These are phyloP conservation scores for Crax fasciolata DNA, from an alignment of 2,797 vertebrate genomes.

Conservation along the genomic window DNA sequence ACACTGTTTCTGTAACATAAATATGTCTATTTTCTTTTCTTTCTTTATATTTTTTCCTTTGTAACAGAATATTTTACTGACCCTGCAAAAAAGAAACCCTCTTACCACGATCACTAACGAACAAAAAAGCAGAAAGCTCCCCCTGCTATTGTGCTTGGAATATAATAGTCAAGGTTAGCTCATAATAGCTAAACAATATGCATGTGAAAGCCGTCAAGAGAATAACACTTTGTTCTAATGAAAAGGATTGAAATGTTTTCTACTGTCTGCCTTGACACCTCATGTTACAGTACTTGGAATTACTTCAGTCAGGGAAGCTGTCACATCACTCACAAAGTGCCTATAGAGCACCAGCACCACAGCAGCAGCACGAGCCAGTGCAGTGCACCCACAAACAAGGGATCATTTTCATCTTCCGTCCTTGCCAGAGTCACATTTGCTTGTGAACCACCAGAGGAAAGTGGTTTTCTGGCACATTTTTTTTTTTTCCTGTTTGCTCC, in stretches of 20 bases:
- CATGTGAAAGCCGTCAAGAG: slow-evolving; percentile 74
- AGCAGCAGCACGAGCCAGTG: not conserved
- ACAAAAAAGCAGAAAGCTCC: slow-evolving; percentile 60
- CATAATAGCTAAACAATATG: slow-evolving; percentile 77
- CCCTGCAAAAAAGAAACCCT: slow-evolving; percentile 1
- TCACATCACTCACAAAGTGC: slow-evolving; percentile 70
- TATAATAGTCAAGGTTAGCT: slow-evolving; percentile 73
- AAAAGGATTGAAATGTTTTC: slow-evolving; percentile 79
- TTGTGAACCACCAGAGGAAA: not conserved
- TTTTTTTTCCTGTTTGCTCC: not conserved
- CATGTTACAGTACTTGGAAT: slow-evolving; percentile 76
- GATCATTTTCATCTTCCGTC: not conserved
- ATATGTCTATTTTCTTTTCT: not conserved
- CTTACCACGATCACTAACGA: slow-evolving; percentile 38
- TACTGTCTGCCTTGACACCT: slow-evolving; percentile 76
- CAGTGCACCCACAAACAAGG: not conserved
- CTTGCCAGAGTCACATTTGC: slow-evolving; percentile 15
- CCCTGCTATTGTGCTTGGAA: slow-evolving; percentile 69
- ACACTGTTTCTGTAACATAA: not conserved
- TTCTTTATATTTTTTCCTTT: not conserved
- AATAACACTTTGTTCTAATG: slow-evolving; percentile 75
- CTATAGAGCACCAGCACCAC: not conserved
- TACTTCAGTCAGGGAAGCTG: slow-evolving; percentile 72
- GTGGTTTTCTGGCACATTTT: not conserved
- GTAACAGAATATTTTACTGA: slow-evolving; percentile 50